Conservation (phyloP, 2,888 invertebrate genomes). For the Linnaemya tessellans region DNA sequence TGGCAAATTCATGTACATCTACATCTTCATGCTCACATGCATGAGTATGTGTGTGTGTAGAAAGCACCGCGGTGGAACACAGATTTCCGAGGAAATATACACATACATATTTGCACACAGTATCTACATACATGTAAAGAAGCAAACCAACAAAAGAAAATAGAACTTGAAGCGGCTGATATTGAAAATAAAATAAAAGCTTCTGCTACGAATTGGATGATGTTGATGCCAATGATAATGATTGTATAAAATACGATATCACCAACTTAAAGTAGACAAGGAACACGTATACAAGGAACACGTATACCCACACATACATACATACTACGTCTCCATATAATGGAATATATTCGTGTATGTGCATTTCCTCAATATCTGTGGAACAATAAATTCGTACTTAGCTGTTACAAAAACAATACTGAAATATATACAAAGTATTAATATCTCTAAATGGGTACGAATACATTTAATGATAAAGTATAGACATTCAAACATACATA, state of each 20-base stretch:
- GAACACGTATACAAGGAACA: not conserved
- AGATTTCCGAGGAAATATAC: conserved; percentile 52
- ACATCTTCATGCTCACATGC: not conserved
- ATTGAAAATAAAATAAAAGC: conserved; percentile 22
- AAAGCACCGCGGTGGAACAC: conserved; percentile 23
- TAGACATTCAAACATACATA: not conserved
- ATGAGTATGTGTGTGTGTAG: not conserved
- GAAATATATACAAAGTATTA: conserved; percentile 68
- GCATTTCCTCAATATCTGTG: conserved; percentile 19
- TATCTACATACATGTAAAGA: conserved; percentile 6
- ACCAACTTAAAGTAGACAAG: conserved; percentile 66
- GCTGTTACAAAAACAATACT: conserved; percentile 33
- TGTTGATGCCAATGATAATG: conserved; percentile 41
- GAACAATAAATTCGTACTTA: conserved; percentile 37
- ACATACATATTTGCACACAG: not conserved
- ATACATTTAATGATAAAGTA: conserved; percentile 21
- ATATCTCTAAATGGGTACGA: conserved; percentile 38
- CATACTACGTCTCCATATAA: too few species aligned
- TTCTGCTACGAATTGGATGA: conserved; percentile 19
- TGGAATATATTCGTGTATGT: not conserved
- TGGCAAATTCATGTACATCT: not conserved
- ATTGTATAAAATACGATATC: conserved; percentile 67
- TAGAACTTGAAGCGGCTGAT: conserved; percentile 13
- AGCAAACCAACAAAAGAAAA: conserved; percentile 17
- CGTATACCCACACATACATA: not conserved